Evolutionary conservation across 1,140 invertebrate species (phyloP), one percentile per base, ranked within the genome.

Genomic region (Panulirus ornatus): DNA sequence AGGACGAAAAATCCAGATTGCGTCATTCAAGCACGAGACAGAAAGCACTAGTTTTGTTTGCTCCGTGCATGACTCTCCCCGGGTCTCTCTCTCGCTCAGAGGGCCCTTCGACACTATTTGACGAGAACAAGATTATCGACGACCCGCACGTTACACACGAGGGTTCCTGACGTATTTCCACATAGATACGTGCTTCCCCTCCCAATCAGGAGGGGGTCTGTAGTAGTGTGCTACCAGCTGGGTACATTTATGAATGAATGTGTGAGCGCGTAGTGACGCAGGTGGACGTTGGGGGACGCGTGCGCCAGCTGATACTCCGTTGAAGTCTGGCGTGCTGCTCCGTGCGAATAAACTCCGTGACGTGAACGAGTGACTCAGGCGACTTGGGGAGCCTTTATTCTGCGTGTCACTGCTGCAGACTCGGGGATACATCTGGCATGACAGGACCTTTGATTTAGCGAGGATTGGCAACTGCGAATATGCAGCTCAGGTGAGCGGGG

Each of bases 1-100:
- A 81, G 86, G 86, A 88, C 86, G 86, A 88, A 88, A 88, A 88
- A 79, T 88, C 86, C 86, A 88, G 86, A 88, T 88, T 88, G 75
- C 86, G 86, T 88, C 86, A 88, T 79, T 88, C 75, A 88, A 88
- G 86, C 86, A 79, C 36, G 54, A 88, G 75, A 58, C 84, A 86
- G 84, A 75, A 86, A 86, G 73, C 84, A 78, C 73, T 40, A 58
- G 30, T 58, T 86, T 63, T 38, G 47, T 14, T 54, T 86, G 71
- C 34, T 86, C 34, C 75, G 44, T 86, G 73, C 73, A 78, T 27
- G n/a, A 42, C 73, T 40, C 30, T 34, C 73, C 19, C 70, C n/a
- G n/a, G n/a, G n/a, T n/a, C n/a, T n/a, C n/a, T n/a, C n/a, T n/a
- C n/a, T n/a, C n/a, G n/a, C n/a, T n/a, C n/a, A n/a, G n/a, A n/a